Base-by-base conservation (phyloP, 2,113 vertebrate species). In the Heteronetta atricapilla region DNA sequence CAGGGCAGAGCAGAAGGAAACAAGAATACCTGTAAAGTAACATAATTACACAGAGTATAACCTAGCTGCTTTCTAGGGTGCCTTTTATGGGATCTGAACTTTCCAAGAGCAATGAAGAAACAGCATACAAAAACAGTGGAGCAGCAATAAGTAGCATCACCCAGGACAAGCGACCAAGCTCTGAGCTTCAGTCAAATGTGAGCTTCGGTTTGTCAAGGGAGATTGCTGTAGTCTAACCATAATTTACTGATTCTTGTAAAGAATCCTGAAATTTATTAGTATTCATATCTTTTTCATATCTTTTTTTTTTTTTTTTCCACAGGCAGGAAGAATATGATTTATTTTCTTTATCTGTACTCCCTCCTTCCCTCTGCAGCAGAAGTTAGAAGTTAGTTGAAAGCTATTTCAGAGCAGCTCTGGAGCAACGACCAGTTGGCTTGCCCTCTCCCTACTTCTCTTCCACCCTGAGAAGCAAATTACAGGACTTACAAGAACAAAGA, bases 131-230 rank as follows among this genome's bases (percentile, higher is more conserved):
- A 23, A 55, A 53, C 86, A n/a, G 7, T 7, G 29, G 38, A 72
- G 42, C 8, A 78, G 4, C 1, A 48, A 2, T 20, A 76, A 84
- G 10, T 17, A 13, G 0, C 3, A 1, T 59, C 67, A 34, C 2
- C 5, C 12, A 36, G 33, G 19, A 63, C 22, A 68, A 20, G 6
- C 8, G 76, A 33, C 5, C 20, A 10, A 21, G 18, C n/a, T 83
- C 4, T 22, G 15, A 21, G 26, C n/a, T 81, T 83, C 21, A 58
- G 6, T 23, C 62, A 64, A 66, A 13, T 10, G 34, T 33, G 13
- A 83, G 10, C 1, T 77, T 88, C 52, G n/a, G 3, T 67, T 63
- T 68, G 8, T 44, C 2, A 3, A 42, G 3, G 25, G 8, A 76
- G 17, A 33, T 23, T 63, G 11, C 7, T 42, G 6, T 17, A 28